Conservation (phyloP, 2,797 vertebrate genomes). For the Brachymystax lenok region DNA sequence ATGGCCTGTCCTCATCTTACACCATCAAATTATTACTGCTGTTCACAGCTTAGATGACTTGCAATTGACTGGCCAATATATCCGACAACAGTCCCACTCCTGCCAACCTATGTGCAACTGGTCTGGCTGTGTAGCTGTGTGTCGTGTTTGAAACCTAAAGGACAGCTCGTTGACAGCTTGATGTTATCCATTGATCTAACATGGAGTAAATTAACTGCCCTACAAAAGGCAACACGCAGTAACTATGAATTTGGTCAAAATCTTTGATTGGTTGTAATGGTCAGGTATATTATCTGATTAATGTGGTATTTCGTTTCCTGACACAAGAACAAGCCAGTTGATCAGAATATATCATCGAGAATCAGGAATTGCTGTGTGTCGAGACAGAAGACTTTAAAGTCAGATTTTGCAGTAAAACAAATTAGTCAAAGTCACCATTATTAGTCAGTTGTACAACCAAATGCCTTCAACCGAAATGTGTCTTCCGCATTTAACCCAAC, state of each 20-base stretch:
- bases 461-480: no score
- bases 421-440: no score
- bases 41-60: neutral
- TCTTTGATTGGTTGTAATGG: no score
- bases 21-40: neutral
- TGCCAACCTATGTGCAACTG: neutral
- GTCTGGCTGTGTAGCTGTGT: neutral
- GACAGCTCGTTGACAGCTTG: neutral
- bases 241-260: no score
- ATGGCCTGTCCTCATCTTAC: neutral
- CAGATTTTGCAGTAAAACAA: no score
- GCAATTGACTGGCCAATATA: neutral
- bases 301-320: neutral
- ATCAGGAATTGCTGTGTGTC: no score
- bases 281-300: no score
- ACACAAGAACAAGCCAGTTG: neutral
- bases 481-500: no score
- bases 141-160: neutral
- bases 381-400: no score
- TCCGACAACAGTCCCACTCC: neutral
- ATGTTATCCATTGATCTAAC: neutral
- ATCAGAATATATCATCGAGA: neutral
- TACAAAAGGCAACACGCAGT: no score
- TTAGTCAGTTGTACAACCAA: no score
- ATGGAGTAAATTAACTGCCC: neutral